A percentile compares a stretch with the other conserved stretches of the same genome.
These are phyloP conservation scores for Cathartes aura DNA, from an alignment of 2,113 vertebrate genomes.

Conservation along the genomic window DNA sequence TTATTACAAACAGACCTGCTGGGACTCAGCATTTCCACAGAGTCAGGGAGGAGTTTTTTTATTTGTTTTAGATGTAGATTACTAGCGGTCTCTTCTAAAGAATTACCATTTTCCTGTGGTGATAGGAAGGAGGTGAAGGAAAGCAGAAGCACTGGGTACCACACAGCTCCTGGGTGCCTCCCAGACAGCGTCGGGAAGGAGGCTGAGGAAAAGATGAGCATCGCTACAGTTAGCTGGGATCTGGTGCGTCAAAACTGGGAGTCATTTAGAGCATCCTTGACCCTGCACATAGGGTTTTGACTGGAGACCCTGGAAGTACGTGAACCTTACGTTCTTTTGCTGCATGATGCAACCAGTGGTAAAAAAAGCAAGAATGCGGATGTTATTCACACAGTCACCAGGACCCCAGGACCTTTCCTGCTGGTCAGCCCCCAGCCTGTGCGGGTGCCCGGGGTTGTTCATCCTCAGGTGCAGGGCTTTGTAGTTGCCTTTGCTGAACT, in stretches of 20 bases:
- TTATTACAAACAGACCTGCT: not conserved
- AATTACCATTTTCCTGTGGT: fast-evolving
- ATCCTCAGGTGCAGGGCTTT: not conserved
- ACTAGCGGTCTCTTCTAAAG: fast-evolving
- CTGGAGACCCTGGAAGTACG: fast-evolving
- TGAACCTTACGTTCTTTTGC: fast-evolving
- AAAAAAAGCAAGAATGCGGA: not conserved
- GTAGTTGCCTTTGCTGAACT: not conserved
- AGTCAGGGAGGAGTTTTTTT: not conserved
- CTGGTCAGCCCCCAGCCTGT: not conserved
- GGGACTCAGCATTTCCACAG: not conserved
- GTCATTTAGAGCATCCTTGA: not conserved
- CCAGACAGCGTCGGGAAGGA: not conserved
- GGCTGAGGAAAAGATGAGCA: not conserved
- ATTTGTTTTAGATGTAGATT: not conserved
- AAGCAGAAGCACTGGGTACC: not conserved
- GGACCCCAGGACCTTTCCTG: not conserved
- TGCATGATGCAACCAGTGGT: not conserved
- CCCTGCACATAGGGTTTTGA: fast-evolving
- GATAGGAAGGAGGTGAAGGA: not conserved
- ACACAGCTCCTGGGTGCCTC: not conserved
- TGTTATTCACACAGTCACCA: not conserved
- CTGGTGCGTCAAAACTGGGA: not conserved
- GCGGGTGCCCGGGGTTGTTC: not conserved
- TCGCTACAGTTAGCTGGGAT: not conserved